Conservation (phyloP, 2,797 vertebrate species). For the Eremophila alpestris region DNA sequence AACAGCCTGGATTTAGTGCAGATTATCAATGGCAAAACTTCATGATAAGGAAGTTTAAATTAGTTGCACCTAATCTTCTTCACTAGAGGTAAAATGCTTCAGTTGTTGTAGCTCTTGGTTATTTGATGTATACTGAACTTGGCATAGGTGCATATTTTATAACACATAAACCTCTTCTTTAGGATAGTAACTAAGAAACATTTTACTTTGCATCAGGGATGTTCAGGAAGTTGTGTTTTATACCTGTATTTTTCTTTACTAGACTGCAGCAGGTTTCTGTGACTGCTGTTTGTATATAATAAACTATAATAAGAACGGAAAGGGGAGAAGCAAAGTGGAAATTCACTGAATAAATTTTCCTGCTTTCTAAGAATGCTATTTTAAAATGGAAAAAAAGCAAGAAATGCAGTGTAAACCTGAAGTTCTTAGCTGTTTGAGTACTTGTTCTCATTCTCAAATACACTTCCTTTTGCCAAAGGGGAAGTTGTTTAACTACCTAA, state of each 20-base stretch:
- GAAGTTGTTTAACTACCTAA: slow-evolving; percentile 41
- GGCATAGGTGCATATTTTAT: background rate
- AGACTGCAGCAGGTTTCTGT: background rate
- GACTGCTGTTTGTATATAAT: background rate
- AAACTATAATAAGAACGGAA: background rate
- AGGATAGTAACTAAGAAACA: background rate
- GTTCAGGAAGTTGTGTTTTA: background rate
- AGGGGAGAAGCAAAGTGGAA: background rate
- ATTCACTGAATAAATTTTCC: background rate
- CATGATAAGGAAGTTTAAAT: background rate
- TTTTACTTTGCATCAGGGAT: background rate
- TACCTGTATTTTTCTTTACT: background rate
- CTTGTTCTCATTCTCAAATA: slow-evolving; percentile 35
- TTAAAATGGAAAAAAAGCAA: background rate
- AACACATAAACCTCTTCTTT: background rate
- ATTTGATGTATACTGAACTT: background rate
- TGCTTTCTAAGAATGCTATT: background rate
- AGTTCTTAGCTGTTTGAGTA: slow-evolving; percentile 3
- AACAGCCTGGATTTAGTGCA: background rate
- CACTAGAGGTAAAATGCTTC: background rate
- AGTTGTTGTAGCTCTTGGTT: background rate
- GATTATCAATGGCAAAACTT: background rate
- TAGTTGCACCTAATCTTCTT: background rate
- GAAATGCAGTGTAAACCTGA: background rate
- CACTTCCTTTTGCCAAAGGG: slow-evolving; percentile 50